phyloP scores from a whole-genome alignment of 2,888 invertebrate species.

The Caenorhabditis doughertyi region DNA sequence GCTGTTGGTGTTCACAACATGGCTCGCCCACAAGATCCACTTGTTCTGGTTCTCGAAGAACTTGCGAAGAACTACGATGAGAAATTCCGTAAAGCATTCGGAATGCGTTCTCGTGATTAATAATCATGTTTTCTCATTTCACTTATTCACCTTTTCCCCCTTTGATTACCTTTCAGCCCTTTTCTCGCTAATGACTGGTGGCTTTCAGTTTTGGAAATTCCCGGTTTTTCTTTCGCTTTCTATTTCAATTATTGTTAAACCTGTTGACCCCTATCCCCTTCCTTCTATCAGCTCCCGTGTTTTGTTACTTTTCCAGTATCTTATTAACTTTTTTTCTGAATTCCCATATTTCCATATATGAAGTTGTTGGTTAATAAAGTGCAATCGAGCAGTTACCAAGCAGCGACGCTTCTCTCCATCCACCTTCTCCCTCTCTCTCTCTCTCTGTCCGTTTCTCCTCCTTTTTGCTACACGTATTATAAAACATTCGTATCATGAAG shows the following conservation, averaged over 20 bases:
- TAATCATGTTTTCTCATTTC: not conserved
- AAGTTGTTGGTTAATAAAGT: conserved; percentile 55
- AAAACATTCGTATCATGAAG: conserved; percentile 59
- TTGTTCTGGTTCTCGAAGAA: conserved; percentile 72
- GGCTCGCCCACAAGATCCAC: conserved; percentile 74
- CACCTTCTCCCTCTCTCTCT: not conserved
- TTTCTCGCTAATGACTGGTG: conserved; percentile 36
- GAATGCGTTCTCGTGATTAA: conserved; percentile 72
- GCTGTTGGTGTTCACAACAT: conserved; percentile 72
- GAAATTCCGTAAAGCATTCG: conserved; percentile 80
- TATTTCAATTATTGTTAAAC: conserved; percentile 7
- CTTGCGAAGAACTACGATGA: conserved; percentile 76
- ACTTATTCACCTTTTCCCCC: conserved; percentile 5
- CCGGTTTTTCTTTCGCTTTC: conserved; percentile 29
- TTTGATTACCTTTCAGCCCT: conserved; percentile 10
- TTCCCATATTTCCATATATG: conserved; percentile 20
- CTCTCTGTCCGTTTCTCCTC: not conserved
- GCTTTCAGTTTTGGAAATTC: conserved; percentile 42
- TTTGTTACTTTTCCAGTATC: conserved; percentile 47
- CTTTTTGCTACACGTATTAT: conserved; percentile 43
- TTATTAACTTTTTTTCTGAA: not conserved
- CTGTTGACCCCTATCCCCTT: conserved; percentile 4
- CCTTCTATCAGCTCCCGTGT: not conserved
- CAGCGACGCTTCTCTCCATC: not conserved
- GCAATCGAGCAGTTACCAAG: conserved; percentile 13